phyloP scores from a whole-genome alignment of 2,888 invertebrate genomes.

The Entomobrya multifasciata region DNA sequence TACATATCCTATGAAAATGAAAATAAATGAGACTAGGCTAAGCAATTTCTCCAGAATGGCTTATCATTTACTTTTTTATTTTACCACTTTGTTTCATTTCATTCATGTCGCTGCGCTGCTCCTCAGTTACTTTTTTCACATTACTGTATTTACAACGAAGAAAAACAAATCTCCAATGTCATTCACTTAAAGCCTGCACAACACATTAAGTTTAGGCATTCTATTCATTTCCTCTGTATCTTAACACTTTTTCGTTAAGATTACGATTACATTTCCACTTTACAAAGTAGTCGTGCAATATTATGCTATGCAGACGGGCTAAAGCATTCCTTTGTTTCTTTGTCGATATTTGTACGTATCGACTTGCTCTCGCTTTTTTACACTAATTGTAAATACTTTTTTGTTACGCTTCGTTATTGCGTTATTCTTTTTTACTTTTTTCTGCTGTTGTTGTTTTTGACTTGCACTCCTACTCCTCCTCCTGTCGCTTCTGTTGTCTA shows the following conservation, averaged over 20 bases:
- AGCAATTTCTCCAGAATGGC: background rate
- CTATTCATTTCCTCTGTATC: conserved; percentile 40
- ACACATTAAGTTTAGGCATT: background rate
- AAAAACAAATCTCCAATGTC: conserved; percentile 4
- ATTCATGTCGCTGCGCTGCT: conserved; percentile 35
- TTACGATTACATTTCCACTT: conserved; percentile 8
- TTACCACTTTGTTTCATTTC: conserved; percentile 56
- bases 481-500: conserved; percentile 49
- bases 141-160: too few relatives aligned
- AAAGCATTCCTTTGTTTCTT: conserved; percentile 45
- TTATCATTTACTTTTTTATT: too few relatives aligned
- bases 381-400: conserved; percentile 57
- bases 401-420: conserved; percentile 45
- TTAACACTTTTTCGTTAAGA: conserved; percentile 36
- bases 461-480: conserved; percentile 35
- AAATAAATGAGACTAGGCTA: conserved; percentile 10
- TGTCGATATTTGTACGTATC: too few relatives aligned
- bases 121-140: background rate
- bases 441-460: conserved; percentile 49
- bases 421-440: conserved; percentile 37
- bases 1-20: background rate
- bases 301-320: conserved; percentile 29
- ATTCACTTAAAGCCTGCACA: background rate
- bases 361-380: conserved; percentile 27
- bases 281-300: background rate